Evolutionary conservation across 2,888 invertebrate species (phyloP), one percentile per base, ranked within the genome.

Genomic region (Drosophila atroscutellata): DNA sequence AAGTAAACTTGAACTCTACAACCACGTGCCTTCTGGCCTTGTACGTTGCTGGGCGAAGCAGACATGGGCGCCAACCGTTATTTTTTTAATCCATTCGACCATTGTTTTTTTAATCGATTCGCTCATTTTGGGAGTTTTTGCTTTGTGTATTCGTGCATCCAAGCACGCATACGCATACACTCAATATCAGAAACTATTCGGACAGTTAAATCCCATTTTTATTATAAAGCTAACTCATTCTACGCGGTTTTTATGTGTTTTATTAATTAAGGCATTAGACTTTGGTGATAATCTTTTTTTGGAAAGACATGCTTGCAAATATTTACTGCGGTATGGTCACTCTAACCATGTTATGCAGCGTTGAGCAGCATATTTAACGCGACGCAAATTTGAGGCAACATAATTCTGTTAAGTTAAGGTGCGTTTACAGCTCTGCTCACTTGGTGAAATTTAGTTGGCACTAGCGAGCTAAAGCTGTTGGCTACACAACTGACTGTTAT

Each of bases 1-100:
- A 61, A 50, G 20, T 28, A 34, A 76, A 64, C 73, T 78, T 78
- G 67, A 73, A 64, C 73, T 72, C 60, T 47, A 26, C 59, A 50
- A 55, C 15, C 67, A 57, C 54, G 37, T 49, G 49, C 18, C 36
- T 9, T 24, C 0, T 58, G 63, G 11, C 78, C 78, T 68, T 77
- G 52, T 18, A 11, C 42, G 37, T 56, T 62, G 54, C 56, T 26
- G 42, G 24, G 4, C 51, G 13, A 61, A 54, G 45, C 28, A 28
- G 18, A 28, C 15, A 42, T 15, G 13, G 13, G 0, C 15, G 26
- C n/a, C 15, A 20, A 3, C 30, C 9, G 30, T 45, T 64, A 34
- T 39, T 26, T 50, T 20, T 36, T 47, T 18, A 11, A 26, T 11
- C 18, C 42, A 24, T 42, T 42, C 1, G 11, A 18, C 11, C 49